phyloP scores from a whole-genome alignment of 2,113 vertebrate species.

The Planiliza haematocheilus region DNA sequence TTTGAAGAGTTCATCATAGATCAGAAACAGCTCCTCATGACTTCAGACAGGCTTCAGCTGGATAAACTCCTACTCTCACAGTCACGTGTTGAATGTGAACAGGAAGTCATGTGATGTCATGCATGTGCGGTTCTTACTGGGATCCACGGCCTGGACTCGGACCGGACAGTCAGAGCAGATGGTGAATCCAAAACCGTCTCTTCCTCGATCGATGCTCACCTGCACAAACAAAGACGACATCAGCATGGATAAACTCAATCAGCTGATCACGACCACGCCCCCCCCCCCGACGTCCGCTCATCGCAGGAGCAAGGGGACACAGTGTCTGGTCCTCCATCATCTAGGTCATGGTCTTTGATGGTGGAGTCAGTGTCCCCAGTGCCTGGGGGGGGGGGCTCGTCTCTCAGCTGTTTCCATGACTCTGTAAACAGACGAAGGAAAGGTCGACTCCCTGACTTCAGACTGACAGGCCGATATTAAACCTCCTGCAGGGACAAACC shows the following conservation, averaged over 20 bases:
- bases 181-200: constrained; percentile 94
- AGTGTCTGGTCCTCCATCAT: too few relatives aligned
- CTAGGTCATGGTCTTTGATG: too few relatives aligned
- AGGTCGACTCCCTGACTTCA: constrained; percentile 41
- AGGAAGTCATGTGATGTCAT: accelerated
- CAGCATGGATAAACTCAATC: too few relatives aligned
- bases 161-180: constrained; percentile 95
- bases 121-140: constrained; percentile 77
- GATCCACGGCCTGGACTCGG: constrained; percentile 92
- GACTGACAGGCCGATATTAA: constrained; percentile 69
- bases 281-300: too few relatives aligned
- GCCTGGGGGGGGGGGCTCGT: too few relatives aligned
- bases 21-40: too few relatives aligned
- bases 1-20: too few relatives aligned
- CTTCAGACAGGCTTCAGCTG: too few relatives aligned
- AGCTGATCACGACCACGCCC: too few relatives aligned
- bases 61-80: too few relatives aligned
- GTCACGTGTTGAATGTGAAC: neutral
- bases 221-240: constrained; percentile 59
- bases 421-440: constrained; percentile 33
- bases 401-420: constrained; percentile 60
- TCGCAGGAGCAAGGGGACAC: too few relatives aligned
- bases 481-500: constrained; percentile 10
- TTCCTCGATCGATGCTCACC: constrained; percentile 90
- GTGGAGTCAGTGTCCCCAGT: too few relatives aligned